These are phyloP conservation scores for Papilio gigon DNA, from an alignment of 2,888 invertebrate species.

Conservation along the genomic window DNA sequence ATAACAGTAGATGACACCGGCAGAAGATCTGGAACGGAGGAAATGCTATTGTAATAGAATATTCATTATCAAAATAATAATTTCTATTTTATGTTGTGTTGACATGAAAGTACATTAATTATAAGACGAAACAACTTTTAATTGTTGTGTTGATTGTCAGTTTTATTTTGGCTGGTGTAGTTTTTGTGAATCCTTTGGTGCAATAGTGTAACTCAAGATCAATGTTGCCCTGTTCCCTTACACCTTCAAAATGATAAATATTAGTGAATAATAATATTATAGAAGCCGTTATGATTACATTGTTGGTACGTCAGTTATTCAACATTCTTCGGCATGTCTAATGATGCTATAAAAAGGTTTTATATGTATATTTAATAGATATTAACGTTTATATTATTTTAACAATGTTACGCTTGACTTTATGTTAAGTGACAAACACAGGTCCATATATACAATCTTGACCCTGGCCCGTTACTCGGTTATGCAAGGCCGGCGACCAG, in stretches of 20 bases:
- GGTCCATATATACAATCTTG: slow-evolving; percentile 34
- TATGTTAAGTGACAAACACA: slow-evolving; percentile 31
- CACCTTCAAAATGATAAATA: too few species aligned
- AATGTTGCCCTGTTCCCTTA: too few species aligned
- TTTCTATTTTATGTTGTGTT: not conserved
- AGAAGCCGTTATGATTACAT: too few species aligned
- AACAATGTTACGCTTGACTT: slow-evolving; percentile 3
- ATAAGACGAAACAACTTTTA: too few species aligned
- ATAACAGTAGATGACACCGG: slow-evolving; percentile 75
- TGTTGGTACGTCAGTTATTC: not conserved
- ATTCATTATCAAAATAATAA: slow-evolving; percentile 2
- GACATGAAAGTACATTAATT: too few species aligned
- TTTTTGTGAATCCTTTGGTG: too few species aligned
- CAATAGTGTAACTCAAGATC: too few species aligned
- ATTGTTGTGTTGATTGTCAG: too few species aligned
- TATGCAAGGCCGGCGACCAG: slow-evolving; percentile 41
- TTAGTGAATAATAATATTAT: too few species aligned
- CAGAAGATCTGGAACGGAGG: slow-evolving; percentile 68
- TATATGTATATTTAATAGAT: not conserved
- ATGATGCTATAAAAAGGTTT: too few species aligned
- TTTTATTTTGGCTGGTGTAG: too few species aligned
- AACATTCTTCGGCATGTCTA: not conserved
- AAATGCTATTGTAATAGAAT: slow-evolving; percentile 32
- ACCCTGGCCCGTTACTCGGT: slow-evolving; percentile 40
- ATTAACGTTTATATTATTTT: not conserved